These are phyloP conservation scores for Drosophila arizonae DNA, from an alignment of 1,140 invertebrate species.

Conservation along the genomic window DNA sequence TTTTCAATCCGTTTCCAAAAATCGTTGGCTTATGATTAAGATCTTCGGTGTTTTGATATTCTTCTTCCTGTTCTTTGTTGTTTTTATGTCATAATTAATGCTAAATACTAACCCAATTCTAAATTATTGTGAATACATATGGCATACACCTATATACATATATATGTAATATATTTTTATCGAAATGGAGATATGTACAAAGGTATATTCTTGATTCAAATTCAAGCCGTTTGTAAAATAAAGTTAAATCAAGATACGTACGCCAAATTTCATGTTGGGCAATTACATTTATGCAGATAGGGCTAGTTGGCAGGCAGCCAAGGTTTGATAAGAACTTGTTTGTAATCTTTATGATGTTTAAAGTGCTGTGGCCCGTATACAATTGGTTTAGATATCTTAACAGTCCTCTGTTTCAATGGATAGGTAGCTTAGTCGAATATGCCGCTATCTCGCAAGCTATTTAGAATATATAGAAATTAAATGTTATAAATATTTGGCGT, in stretches of 20 bases:
- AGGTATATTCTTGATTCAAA: constrained; percentile 39
- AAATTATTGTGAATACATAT: constrained; percentile 55
- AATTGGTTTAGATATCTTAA: not conserved
- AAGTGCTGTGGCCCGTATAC: constrained; percentile 1
- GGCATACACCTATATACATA: constrained; percentile 31
- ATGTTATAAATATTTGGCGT: too few relatives aligned
- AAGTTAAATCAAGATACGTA: constrained; percentile 61
- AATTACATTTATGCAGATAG: constrained; percentile 19
- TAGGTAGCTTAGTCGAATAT: constrained; percentile 41
- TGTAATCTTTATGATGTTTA: constrained; percentile 52
- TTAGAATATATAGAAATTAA: constrained; percentile 7
- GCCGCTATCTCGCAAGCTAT: constrained; percentile 61
- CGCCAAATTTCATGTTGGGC: constrained; percentile 5
- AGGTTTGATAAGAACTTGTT: constrained; percentile 40
- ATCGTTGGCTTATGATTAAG: constrained; percentile 99
- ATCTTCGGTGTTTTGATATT: constrained; percentile 99
- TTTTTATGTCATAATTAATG: constrained; percentile 91
- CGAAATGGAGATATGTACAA: constrained; percentile 40
- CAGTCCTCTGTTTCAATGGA: not conserved
- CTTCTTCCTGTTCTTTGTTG: constrained; percentile 99
- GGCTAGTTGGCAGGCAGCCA: not conserved
- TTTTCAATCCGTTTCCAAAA: constrained; percentile 98
- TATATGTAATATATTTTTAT: constrained; percentile 44
- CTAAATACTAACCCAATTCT: constrained; percentile 34
- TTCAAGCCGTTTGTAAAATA: constrained; percentile 61